Evolutionary conservation across 1,140 invertebrate species (phyloP).

Genomic region (Brachionus sp.): DNA sequence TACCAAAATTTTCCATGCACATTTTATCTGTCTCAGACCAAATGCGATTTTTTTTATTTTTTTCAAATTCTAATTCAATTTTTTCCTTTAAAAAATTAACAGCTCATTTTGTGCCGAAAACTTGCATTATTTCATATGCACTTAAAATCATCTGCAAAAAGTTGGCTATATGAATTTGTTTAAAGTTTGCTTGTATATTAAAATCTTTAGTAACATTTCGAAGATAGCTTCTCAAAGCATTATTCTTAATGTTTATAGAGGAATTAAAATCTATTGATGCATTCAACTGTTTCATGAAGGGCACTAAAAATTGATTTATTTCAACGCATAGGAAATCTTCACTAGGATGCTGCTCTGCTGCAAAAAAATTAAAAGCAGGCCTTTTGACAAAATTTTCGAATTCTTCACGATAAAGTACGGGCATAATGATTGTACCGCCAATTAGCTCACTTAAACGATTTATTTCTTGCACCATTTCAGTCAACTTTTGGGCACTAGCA

Average conservation of each 20-base stretch:
- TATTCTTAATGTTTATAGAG: neutral
- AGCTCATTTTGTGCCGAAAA: neutral
- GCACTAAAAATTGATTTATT: neutral
- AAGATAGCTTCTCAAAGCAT: neutral
- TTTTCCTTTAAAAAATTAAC: neutral
- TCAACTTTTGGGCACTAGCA: neutral
- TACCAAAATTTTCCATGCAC: neutral
- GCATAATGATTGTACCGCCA: neutral
- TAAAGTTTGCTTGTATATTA: neutral
- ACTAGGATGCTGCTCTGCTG: neutral
- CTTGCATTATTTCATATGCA: neutral
- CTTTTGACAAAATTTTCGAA: neutral
- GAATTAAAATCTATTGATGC: neutral
- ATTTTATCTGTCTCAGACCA: neutral
- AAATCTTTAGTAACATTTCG: neutral
- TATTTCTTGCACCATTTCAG: neutral
- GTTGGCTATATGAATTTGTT: neutral
- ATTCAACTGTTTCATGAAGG: constrained; percentile 4
- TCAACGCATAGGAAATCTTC: neutral
- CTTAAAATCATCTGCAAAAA: neutral
- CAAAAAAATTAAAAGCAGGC: neutral
- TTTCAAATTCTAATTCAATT: neutral
- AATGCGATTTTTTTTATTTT: constrained; percentile 4
- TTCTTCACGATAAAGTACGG: neutral
- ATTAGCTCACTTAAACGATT: neutral